phyloP scores from a whole-genome alignment of 2,888 invertebrate genomes.

The Eulithis testata region DNA sequence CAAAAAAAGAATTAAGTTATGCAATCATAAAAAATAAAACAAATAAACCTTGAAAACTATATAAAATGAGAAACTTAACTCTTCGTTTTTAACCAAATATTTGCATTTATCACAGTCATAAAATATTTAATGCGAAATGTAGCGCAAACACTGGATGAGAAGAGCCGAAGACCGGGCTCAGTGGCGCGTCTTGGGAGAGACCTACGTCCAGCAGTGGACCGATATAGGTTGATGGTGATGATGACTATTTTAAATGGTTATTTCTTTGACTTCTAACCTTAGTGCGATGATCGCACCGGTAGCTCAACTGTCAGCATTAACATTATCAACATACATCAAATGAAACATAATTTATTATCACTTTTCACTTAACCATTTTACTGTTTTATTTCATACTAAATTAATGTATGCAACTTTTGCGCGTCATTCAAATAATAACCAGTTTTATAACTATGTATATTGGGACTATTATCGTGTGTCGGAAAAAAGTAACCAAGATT shows the following conservation, averaged over 20 bases:
- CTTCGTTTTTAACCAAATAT: no score
- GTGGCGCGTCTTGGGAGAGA: no score
- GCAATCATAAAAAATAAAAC: no score
- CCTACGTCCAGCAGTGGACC: no score
- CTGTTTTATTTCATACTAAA: slow-evolving; percentile 51
- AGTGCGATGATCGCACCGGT: slow-evolving; percentile 44
- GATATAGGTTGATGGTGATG: no score
- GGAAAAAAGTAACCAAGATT: slow-evolving; percentile 8
- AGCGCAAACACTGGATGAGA: no score
- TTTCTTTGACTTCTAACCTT: slow-evolving; percentile 33
- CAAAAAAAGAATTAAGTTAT: no score
- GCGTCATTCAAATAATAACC: slow-evolving; percentile 6
- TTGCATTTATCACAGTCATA: not conserved
- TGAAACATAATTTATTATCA: slow-evolving; percentile 56
- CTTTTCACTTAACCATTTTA: slow-evolving; percentile 49
- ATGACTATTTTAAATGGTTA: slow-evolving; percentile 1
- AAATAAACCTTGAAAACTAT: no score
- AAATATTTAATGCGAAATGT: not conserved
- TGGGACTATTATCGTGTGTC: slow-evolving; percentile 5
- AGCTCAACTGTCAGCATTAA: slow-evolving; percentile 58
- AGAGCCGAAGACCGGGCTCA: no score
- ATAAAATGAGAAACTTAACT: no score
- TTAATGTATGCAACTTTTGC: slow-evolving; percentile 37
- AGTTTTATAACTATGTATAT: slow-evolving; percentile 3
- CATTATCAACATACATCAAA: slow-evolving; percentile 54